These are phyloP conservation scores for Hylaea fasciaria DNA, from an alignment of 2,888 invertebrate genomes.

Conservation along the genomic window DNA sequence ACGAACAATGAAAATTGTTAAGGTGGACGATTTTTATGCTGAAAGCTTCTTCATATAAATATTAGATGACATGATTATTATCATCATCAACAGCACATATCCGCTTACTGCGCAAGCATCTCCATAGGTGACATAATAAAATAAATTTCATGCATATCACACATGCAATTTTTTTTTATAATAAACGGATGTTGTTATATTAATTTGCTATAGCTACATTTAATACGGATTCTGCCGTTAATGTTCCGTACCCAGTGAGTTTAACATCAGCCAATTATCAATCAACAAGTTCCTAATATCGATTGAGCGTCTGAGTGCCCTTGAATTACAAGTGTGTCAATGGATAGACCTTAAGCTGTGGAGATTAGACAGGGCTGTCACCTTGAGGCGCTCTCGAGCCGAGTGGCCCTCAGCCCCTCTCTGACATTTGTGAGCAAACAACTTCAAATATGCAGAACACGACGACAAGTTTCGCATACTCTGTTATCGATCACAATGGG, in stretches of 20 bases:
- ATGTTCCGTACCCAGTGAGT: conserved; percentile 9
- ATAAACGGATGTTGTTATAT: too few relatives aligned
- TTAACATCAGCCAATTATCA: conserved; percentile 26
- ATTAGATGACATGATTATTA: too few relatives aligned
- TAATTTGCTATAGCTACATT: not conserved
- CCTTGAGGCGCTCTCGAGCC: conserved; percentile 74
- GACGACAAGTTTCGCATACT: conserved; percentile 40
- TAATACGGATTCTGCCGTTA: not conserved
- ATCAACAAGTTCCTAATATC: conserved; percentile 44
- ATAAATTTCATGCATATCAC: too few relatives aligned
- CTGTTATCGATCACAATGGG: conserved; percentile 26
- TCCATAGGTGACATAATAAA: too few relatives aligned
- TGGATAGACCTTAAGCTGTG: conserved; percentile 66
- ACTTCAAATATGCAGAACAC: conserved; percentile 71
- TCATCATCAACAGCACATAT: too few relatives aligned
- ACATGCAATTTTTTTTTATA: too few relatives aligned
- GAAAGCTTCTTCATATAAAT: too few relatives aligned
- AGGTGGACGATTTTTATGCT: not conserved
- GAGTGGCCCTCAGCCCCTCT: conserved; percentile 60
- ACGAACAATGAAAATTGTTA: conserved; percentile 2
- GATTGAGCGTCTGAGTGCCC: conserved; percentile 32
- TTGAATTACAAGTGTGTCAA: conserved; percentile 57
- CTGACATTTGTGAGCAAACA: conserved; percentile 72
- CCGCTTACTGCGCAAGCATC: too few relatives aligned
- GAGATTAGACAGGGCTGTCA: conserved; percentile 79